Base-by-base conservation (phyloP, 2,113 vertebrate genomes). In the Brienomyrus longianalis region DNA sequence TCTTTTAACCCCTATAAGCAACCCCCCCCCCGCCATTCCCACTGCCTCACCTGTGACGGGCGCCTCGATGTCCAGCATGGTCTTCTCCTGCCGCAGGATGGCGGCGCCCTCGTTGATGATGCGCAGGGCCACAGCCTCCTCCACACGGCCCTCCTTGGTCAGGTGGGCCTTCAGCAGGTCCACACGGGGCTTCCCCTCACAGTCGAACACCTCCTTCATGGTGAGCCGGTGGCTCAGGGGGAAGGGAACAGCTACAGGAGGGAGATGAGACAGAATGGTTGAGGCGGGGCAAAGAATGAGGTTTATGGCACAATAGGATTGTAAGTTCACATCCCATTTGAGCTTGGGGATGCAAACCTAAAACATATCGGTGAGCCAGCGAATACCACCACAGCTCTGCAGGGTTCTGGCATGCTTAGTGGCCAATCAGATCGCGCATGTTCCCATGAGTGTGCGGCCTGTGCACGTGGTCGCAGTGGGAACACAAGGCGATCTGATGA, bases 81-180 rank as follows among this genome's bases (percentile, higher is more conserved):
- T 97, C 93, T 96, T 96, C 93, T 97, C 96, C 92, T 96, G 96
- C 80, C 96, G 95, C 91, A 97, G 94, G 91, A 97, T 96, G 92
- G 96, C 94, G 27, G 95, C 96, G 0, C 96, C 96, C 93, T 97
- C 96, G 86, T 96, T 96, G 91, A 97, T 95, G 93, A 97, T 96
- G 90, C 96, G 95, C 91, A 96, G 92, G n/a, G 96, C 95, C 90
- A 96, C 96, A 0, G 95, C 94, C 92, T 97, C 96, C 92, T 97
- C 96, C 62, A 97, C 93, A 0, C 96, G 95, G 43, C 96, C 96
- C 93, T 97, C 96, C 93, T 97, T 97, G 83, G 96, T 96, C 89
- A 97, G 96, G 92, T 97, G 96, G 92, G 96, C 96, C 93, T 97
- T 97, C 86, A 97, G 95, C 92, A 97, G 93, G 93, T 97, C 96